These are phyloP conservation scores for Drosophila micromelanica DNA, from an alignment of 1,140 invertebrate genomes.

Conservation along the genomic window DNA sequence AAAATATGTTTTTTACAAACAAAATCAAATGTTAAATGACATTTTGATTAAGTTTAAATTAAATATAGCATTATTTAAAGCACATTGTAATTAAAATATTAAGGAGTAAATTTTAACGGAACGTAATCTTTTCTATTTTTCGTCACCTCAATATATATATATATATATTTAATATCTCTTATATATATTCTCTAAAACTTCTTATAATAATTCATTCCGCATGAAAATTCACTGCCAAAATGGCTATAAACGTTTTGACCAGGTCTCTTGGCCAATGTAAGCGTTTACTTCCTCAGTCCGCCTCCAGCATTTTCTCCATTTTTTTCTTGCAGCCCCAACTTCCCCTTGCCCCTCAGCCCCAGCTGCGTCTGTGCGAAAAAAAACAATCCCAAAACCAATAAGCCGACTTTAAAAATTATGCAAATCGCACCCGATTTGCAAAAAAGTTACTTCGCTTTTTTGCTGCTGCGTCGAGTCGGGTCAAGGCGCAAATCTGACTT, in stretches of 20 bases:
- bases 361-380: constrained; percentile 44
- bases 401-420: constrained; percentile 77
- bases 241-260: constrained; percentile 64
- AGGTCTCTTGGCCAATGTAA: constrained; percentile 55
- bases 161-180: too few relatives aligned
- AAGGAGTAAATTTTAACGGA: too few relatives aligned
- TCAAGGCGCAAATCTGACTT: constrained; percentile 70
- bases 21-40: not conserved
- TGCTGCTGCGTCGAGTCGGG: constrained; percentile 24
- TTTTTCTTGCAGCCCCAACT: not conserved
- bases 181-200: too few relatives aligned
- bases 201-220: too few relatives aligned
- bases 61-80: too few relatives aligned
- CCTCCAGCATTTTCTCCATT: constrained; percentile 24
- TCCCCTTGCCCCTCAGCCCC: not conserved
- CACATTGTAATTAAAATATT: too few relatives aligned
- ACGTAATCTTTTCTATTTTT: too few relatives aligned
- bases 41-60: not conserved
- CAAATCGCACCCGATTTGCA: constrained; percentile 73
- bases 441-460: constrained; percentile 61
- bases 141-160: too few relatives aligned
- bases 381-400: constrained; percentile 76
- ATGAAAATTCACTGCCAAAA: constrained; percentile 26
- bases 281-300: constrained; percentile 36
- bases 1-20: too few relatives aligned